phyloP scores from a whole-genome alignment of 2,113 vertebrate genomes.

The Nansenia antarctica region DNA sequence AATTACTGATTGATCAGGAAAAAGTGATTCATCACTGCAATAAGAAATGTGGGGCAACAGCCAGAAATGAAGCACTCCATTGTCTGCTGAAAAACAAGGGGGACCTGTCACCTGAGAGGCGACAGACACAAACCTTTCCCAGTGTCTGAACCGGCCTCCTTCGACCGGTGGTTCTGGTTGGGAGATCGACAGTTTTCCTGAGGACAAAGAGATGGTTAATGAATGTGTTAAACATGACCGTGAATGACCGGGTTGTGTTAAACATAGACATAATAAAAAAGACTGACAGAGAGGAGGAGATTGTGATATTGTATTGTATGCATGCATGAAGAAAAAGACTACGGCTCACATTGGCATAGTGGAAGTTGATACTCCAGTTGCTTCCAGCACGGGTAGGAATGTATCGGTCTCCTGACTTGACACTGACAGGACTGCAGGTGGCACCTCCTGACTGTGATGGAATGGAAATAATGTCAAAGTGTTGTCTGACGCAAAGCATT shows the following conservation, averaged over 20 bases:
- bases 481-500: neutral
- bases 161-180: constrained; percentile 76
- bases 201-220: neutral
- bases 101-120: neutral
- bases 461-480: neutral
- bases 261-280: neutral
- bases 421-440: constrained; percentile 70
- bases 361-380: constrained; percentile 85
- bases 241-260: neutral
- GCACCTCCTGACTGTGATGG: constrained; percentile 62
- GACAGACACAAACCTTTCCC: constrained; percentile 73
- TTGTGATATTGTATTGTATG: neutral
- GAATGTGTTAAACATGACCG: neutral
- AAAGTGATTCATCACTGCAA: no score
- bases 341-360: constrained; percentile 75
- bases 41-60: neutral
- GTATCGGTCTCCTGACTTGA: constrained; percentile 78
- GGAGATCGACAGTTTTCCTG: constrained; percentile 81
- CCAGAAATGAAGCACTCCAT: neutral
- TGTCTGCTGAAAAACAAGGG: neutral
- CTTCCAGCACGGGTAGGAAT: constrained; percentile 80
- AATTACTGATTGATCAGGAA: no score
- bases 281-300: neutral
- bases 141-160: constrained; percentile 75
- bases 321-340: neutral